Evolutionary conservation across 2,797 vertebrate genomes (phyloP).

Genomic region (Rhynchotus rufescens): DNA sequence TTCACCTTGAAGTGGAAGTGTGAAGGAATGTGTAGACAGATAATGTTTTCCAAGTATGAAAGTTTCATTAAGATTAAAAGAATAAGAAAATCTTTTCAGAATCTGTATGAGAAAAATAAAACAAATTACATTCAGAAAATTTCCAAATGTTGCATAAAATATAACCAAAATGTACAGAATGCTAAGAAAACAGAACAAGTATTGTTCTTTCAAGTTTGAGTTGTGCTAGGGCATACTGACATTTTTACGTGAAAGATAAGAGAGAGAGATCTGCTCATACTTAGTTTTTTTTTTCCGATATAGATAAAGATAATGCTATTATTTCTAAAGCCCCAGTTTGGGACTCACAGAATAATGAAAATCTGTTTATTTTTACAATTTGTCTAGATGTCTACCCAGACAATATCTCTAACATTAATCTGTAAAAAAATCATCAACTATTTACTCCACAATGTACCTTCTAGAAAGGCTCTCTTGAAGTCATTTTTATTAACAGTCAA

Average conservation of each 20-base stretch:
- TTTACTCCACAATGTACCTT: background rate
- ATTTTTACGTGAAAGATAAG: background rate
- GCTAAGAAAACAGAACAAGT: background rate
- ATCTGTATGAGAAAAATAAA: background rate
- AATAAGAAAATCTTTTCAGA: background rate
- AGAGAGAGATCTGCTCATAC: background rate
- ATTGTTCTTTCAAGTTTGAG: background rate
- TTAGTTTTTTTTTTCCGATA: background rate
- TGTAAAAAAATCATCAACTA: background rate
- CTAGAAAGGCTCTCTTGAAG: background rate
- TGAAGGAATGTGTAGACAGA: background rate
- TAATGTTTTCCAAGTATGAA: background rate
- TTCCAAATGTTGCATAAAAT: background rate
- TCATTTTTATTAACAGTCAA: background rate
- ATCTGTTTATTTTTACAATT: background rate
- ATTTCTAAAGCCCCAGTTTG: background rate
- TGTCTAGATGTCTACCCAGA: too few relatives aligned
- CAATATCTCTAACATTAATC: background rate
- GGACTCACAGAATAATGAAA: background rate
- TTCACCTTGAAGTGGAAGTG: background rate
- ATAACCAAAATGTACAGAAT: background rate
- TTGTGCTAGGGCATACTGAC: background rate
- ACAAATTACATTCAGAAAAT: background rate
- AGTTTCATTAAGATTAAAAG: background rate
- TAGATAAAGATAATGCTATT: background rate